Evolutionary conservation across 1,140 invertebrate species (phyloP), one percentile per base, ranked within the genome.

Genomic region (Drosophila nebulosa): DNA sequence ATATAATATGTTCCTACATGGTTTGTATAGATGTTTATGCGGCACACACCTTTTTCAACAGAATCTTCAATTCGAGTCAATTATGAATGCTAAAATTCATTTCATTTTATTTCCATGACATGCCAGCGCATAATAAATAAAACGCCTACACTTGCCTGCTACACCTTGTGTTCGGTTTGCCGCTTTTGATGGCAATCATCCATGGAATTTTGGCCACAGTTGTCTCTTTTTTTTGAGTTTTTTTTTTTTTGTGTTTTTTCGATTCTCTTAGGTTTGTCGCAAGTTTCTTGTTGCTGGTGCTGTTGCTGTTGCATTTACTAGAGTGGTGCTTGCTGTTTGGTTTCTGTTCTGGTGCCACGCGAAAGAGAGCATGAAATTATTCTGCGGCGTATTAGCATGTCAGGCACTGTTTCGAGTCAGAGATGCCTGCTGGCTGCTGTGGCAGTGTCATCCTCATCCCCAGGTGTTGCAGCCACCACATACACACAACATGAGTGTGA

Each of bases 51-150:
- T 55, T 55, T 55, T 55, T 32, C 10, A 30, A 27, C 10, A 55
- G 52, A 55, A 55, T 55, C 52, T 30, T 55, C 52, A 30, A 14
- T 30, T 46, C 9, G 39, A 21, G 16, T 55, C 52, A 55, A 55
- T 55, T 55, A 55, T 55, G 52, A 55, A 55, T 55, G 52, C 27
- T 32, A 55, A 55, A 55, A 30, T 55, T 55, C 52, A 55, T 55
- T 55, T 55, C 26, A 55, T 55, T 32, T 55, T 55, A 55, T 55
- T 55, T 55, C 16, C 26, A 27, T 55, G 52, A 30, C 52, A 55
- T 55, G 52, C 52, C 52, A 32, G 27, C 26, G 26, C 52, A 55
- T 30, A 55, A 55, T 55, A 55, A 55, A 55, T 55, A 55, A 55
- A 55, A 24, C 52, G 52, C 52, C 52, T 32, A 55, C 52, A 55